Base-by-base conservation (phyloP, 2,113 vertebrate genomes). In the Amia ocellicauda region DNA sequence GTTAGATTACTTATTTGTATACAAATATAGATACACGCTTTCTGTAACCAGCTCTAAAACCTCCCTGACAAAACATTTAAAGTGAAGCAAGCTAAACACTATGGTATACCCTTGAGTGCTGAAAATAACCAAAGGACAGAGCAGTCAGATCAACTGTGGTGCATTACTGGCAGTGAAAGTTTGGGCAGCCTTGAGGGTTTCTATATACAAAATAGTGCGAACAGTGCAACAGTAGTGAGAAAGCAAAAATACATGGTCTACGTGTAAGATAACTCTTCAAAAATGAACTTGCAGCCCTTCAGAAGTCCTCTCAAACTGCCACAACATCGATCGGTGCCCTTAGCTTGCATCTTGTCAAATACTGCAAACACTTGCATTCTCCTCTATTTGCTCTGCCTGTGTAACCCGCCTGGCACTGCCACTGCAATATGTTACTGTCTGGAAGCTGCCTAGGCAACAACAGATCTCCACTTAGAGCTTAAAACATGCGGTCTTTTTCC, bases 301-400 rank as follows among this genome's bases (percentile, higher is more conserved):
- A 47, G 7, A 47, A 1, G 5, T 19, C 45, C 16, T 47, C n/a
- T 4, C 45, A 47, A 47, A 47, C 45, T 47, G n/a, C 45, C 0
- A 47, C 45, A 16, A 17, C 13, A 47, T 47, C 45, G 45, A 47
- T 16, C n/a, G 16, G 14, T 47, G 45, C n/a, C 14, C 45, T 19
- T 17, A 3, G n/a, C 10, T 16, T 47, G 45, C 45, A 1, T 2
- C 2, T 47, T 47, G 45, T 19, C n/a, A n/a, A 3, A 47, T 47
- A 47, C 43, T 47, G 43, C 43, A 47, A 47, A 47, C 45, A 47
- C 45, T 47, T 47, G 45, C 45, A 47, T 47, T 47, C 45, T 2
- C 45, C 45, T 47, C 45, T 19, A 47, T 47, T 47, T 47, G 45
- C n/a, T 42, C 40, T 2, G 40, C 40, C 40, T 11, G 3, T 14